Base-by-base conservation (phyloP, 2,797 vertebrate species). In the Hypotaenidia philippensis region DNA sequence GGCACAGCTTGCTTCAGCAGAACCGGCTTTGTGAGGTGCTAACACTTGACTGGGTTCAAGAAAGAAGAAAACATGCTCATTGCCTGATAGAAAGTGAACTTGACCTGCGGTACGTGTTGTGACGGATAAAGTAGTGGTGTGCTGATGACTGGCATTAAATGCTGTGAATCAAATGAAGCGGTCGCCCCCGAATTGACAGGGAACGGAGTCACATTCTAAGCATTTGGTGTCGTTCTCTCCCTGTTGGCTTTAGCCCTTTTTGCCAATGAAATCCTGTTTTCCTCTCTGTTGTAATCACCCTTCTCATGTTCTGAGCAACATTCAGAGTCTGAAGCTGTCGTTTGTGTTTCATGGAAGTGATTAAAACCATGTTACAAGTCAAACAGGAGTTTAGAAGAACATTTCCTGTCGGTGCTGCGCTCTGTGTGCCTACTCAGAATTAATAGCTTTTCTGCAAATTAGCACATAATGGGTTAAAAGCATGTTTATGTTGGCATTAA, bases 381-480 rank as follows among this genome's bases (percentile, higher is more conserved):
- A 95, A 94, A 95, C 96, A 95, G 89, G 91, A 95, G 95, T 97
- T 97, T 95, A 93, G 94, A 97, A 95, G 97, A 96, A 97, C 97
- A 97, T 98, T 98, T 98, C 97, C 97, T 97, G 95, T 96, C 22
- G 19, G 86, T 81, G 72, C 92, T 77, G 60, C 25, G 13, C 88
- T 65, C 77, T 56, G 87, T 92, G 93, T 55, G 80, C 96, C 93
- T 96, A 47, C 83, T 96, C 94, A 96, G 96, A 96, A 97, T 97
- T 98, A 98, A 98, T 96, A 94, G 92, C 92, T 97, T 97, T 97
- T 96, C 96, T 97, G 95, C 96, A 98, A 98, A 98, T 98, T 97
- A 97, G 97, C 97, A 97, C 97, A 87, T 97, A 97, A 98, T 97
- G 98, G 98, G 97, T 98, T 98, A 98, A 98, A 98, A 97, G 97